A percentile compares a stretch with the other conserved stretches of the same genome.
phyloP scores from a whole-genome alignment of 2,797 vertebrate species.

The Acomys russatus region DNA sequence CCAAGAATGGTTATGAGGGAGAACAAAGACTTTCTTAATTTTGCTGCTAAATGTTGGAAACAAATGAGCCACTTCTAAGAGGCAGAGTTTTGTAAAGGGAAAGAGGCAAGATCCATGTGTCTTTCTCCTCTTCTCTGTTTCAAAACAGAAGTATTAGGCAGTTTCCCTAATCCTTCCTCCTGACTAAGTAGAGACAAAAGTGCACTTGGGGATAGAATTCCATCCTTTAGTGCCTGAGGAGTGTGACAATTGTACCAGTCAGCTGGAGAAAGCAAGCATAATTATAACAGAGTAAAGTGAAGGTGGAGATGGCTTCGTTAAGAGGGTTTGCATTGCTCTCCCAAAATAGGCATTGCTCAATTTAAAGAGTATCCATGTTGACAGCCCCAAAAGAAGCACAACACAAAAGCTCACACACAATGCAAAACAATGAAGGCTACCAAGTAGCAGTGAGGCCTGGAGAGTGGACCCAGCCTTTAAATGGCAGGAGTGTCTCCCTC shows the following conservation, averaged over 20 bases:
- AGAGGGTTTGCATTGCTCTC: conserved; percentile 4
- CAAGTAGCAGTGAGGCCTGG: conserved; percentile 17
- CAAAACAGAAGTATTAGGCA: conserved; percentile 71
- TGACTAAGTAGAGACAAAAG: conserved; percentile 70
- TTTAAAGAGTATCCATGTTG: not conserved
- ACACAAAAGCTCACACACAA: not conserved
- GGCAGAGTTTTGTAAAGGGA: conserved; percentile 57
- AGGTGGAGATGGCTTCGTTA: not conserved
- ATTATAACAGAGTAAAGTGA: conserved; percentile 59
- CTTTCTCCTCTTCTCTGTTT: conserved; percentile 47
- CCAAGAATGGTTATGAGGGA: conserved; percentile 64
- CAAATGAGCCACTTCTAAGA: conserved; percentile 80
- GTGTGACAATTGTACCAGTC: conserved; percentile 51
- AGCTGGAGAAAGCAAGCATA: not conserved
- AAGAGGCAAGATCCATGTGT: conserved; percentile 38
- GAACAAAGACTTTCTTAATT: conserved; percentile 79
- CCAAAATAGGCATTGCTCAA: conserved; percentile 51
- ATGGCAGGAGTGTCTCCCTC: not conserved
- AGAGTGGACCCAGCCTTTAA: conserved; percentile 41
- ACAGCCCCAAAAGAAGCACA: conserved; percentile 35
- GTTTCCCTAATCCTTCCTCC: conserved; percentile 67
- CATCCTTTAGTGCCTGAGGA: conserved; percentile 50
- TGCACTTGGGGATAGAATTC: conserved; percentile 63
- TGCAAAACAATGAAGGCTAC: conserved; percentile 33
- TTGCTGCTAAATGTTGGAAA: conserved; percentile 75